Conservation (phyloP, 2,113 vertebrate genomes). For the Opisthocomus hoazin region DNA sequence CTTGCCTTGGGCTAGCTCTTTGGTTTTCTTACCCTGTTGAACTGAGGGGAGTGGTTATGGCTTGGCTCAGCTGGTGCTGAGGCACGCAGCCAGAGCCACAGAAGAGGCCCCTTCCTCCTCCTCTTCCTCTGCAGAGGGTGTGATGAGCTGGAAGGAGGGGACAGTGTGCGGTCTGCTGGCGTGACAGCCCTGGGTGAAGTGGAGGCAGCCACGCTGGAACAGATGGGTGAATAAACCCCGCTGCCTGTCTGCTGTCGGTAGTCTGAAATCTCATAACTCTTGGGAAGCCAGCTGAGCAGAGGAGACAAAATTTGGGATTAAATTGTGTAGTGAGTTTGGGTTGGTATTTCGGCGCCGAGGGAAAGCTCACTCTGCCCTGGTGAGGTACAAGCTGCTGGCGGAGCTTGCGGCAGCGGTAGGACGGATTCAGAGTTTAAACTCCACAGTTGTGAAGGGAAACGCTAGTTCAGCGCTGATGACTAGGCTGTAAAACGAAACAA, state of each 20-base stretch:
- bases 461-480: fast-evolving
- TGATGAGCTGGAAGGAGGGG: neutral
- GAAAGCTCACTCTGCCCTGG: neutral
- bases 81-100: neutral
- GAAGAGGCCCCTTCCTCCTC: neutral
- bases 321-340: neutral
- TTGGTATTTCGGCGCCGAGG: neutral
- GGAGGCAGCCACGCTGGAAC: neutral
- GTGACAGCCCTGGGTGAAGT: neutral
- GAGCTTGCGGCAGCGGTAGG: neutral
- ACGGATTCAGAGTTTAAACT: neutral
- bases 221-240: neutral
- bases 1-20: neutral
- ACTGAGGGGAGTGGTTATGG: neutral
- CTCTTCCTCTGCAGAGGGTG: neutral
- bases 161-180: fast-evolving
- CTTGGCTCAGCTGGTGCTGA: neutral
- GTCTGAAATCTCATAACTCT: neutral
- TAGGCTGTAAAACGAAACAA: neutral
- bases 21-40: neutral
- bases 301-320: neutral
- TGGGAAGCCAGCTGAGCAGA: neutral
- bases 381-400: neutral
- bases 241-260: neutral
- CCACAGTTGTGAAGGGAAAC: neutral